Evolutionary conservation across 2,113 vertebrate genomes (phyloP).

Genomic region (Semicossyphus pulcher): DNA sequence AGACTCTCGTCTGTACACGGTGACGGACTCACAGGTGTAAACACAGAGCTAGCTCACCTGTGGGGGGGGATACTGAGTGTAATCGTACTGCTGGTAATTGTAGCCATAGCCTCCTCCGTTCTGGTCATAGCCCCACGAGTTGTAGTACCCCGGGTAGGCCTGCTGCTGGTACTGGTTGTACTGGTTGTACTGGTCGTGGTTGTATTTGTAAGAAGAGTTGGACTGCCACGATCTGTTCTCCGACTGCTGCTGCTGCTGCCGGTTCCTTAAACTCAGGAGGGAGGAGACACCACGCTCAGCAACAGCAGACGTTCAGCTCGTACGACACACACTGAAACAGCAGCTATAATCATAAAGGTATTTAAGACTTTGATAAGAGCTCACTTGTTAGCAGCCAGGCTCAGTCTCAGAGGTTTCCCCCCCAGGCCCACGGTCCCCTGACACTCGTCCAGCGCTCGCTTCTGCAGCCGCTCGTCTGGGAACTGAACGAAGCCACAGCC

Average conservation of each 20-base stretch:
- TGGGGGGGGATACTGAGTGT: constrained; percentile 86
- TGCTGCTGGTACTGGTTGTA: constrained; percentile 90
- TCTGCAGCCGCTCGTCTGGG: constrained; percentile 92
- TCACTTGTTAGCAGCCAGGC: constrained; percentile 94
- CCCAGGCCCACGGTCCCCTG: constrained; percentile 92
- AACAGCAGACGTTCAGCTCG: neutral
- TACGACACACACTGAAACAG: rapidly evolving
- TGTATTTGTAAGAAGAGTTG: constrained; percentile 82
- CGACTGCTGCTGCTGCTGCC: constrained; percentile 45
- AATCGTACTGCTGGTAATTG: constrained; percentile 90
- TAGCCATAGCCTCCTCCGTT: constrained; percentile 89
- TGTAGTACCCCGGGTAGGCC: constrained; percentile 88
- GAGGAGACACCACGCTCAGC: neutral
- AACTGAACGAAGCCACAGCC: constrained; percentile 98
- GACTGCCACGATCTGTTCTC: constrained; percentile 82
- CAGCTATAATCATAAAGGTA: too few species aligned
- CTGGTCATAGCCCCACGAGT: constrained; percentile 93
- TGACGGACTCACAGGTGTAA: neutral
- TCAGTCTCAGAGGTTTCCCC: constrained; percentile 90
- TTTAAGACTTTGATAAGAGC: constrained; percentile 57
- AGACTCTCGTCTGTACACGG: too few species aligned
- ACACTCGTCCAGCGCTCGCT: constrained; percentile 89
- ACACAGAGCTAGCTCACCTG: constrained; percentile 81
- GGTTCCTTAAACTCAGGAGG: constrained; percentile 68
- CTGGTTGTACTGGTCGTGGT: constrained; percentile 82